These are phyloP conservation scores for Perizoma flavofasciatum DNA, from an alignment of 2,888 invertebrate species.

Conservation along the genomic window DNA sequence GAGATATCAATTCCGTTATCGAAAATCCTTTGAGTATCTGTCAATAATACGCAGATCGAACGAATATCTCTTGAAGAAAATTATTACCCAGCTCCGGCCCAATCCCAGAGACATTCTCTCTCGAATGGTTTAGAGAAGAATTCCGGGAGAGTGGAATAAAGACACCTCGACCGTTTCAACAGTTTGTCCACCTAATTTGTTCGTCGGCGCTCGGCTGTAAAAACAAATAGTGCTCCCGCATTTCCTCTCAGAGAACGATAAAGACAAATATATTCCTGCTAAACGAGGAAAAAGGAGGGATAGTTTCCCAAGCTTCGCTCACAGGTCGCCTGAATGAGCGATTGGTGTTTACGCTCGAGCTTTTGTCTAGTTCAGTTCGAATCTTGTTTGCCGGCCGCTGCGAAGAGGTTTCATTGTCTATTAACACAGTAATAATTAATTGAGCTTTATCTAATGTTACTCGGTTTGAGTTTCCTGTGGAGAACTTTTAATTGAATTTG, in stretches of 20 bases:
- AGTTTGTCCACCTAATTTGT: slow-evolving; percentile 84
- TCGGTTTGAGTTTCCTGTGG: slow-evolving; percentile 68
- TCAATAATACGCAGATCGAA: slow-evolving; percentile 68
- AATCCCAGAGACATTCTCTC: slow-evolving; percentile 67
- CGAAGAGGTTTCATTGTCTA: slow-evolving; percentile 72
- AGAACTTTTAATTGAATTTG: slow-evolving; percentile 81
- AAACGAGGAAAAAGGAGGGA: slow-evolving; percentile 62
- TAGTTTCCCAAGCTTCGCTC: slow-evolving; percentile 62
- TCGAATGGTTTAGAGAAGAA: slow-evolving; percentile 72
- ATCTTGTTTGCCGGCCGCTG: slow-evolving; percentile 72
- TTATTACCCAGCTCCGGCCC: slow-evolving; percentile 71
- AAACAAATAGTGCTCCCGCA: slow-evolving; percentile 79
- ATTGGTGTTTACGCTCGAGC: slow-evolving; percentile 73
- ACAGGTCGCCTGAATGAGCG: slow-evolving; percentile 68
- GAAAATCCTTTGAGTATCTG: slow-evolving; percentile 61
- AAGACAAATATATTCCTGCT: slow-evolving; percentile 67
- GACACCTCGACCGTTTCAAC: slow-evolving; percentile 80
- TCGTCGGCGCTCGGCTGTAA: slow-evolving; percentile 80
- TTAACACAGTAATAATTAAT: slow-evolving; percentile 77
- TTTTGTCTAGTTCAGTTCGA: slow-evolving; percentile 71
- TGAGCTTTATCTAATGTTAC: slow-evolving; percentile 72
- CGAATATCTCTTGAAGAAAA: slow-evolving; percentile 69
- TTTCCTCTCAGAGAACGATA: slow-evolving; percentile 69
- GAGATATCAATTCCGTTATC: slow-evolving; percentile 51
- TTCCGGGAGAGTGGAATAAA: slow-evolving; percentile 75